A percentile compares a stretch with the other conserved stretches of the same genome.
phyloP scores from a whole-genome alignment of 2,113 vertebrate species.

The Alligator mississippiensis region DNA sequence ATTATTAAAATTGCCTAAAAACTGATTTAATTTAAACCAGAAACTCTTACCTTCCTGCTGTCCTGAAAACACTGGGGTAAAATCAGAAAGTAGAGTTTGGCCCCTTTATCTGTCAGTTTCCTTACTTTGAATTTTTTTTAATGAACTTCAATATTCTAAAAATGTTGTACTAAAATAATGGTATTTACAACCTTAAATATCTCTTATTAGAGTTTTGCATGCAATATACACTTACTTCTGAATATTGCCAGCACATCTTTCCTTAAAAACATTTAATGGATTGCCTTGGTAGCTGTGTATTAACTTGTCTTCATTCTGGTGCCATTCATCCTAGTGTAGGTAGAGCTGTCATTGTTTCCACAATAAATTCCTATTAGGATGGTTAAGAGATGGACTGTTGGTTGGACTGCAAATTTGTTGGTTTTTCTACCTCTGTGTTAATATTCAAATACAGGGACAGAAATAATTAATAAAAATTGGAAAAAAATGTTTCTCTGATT shows the following conservation, averaged over 20 bases:
- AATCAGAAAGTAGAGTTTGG: background rate
- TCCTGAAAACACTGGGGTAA: background rate
- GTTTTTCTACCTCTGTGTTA: background rate
- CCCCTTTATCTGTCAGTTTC: background rate
- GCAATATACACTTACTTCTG: conserved; percentile 6
- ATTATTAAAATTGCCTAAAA: background rate
- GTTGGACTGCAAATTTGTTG: background rate
- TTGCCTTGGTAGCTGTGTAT: conserved; percentile 11
- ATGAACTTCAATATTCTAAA: conserved; percentile 21
- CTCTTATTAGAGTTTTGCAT: conserved; percentile 15
- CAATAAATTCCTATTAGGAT: conserved; percentile 25
- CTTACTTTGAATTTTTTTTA: background rate
- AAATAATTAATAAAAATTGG: background rate
- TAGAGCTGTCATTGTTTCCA: conserved; percentile 2
- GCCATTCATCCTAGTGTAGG: conserved; percentile 19
- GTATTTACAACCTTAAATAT: conserved; percentile 24
- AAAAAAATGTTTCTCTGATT: background rate
- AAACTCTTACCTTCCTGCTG: background rate
- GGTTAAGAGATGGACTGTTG: background rate
- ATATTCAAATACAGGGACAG: background rate
- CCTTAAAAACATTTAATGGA: conserved; percentile 6
- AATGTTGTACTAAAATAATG: background rate
- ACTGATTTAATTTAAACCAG: background rate
- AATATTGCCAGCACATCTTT: conserved; percentile 11
- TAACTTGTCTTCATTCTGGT: background rate